A percentile compares a stretch with the other conserved stretches of the same genome.
These are phyloP conservation scores for Mus spretus DNA, from an alignment of 2,797 vertebrate species.

Conservation along the genomic window DNA sequence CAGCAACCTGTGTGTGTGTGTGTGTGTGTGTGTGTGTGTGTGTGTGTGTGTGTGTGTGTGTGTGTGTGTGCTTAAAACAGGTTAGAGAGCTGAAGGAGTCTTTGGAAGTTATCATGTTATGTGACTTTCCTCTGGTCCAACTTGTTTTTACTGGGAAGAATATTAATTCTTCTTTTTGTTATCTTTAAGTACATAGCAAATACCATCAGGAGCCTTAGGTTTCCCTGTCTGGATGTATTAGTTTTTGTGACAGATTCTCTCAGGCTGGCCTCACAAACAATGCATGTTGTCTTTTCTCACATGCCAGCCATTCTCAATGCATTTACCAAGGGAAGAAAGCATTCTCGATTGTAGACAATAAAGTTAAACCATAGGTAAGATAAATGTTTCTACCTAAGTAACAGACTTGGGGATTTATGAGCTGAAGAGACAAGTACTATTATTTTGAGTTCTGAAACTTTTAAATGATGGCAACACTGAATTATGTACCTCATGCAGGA, in stretches of 20 bases:
- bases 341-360: conserved; percentile 33
- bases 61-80: background rate
- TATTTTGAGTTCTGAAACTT: conserved; percentile 79
- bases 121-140: conserved; percentile 52
- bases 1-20: background rate
- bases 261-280: conserved; percentile 40
- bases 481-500: conserved; percentile 68
- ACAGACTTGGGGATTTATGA: conserved; percentile 72
- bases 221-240: conserved; percentile 43
- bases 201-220: conserved; percentile 25
- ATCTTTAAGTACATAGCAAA: conserved; percentile 36
- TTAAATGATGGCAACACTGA: conserved; percentile 77
- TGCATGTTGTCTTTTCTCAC: conserved; percentile 11
- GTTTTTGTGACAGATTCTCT: conserved; percentile 7
- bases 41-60: too few species aligned
- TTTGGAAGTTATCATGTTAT: background rate
- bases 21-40: too few species aligned
- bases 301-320: background rate
- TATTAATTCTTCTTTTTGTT: conserved; percentile 53
- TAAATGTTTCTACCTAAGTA: conserved; percentile 57
- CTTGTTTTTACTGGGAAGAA: conserved; percentile 7
- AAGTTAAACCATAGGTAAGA: conserved; percentile 61
- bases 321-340: conserved; percentile 28
- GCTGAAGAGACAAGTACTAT: conserved; percentile 44
- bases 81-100: background rate